Evolutionary conservation across 2,888 invertebrate species (phyloP).

Genomic region (Stratiomys singularior): DNA sequence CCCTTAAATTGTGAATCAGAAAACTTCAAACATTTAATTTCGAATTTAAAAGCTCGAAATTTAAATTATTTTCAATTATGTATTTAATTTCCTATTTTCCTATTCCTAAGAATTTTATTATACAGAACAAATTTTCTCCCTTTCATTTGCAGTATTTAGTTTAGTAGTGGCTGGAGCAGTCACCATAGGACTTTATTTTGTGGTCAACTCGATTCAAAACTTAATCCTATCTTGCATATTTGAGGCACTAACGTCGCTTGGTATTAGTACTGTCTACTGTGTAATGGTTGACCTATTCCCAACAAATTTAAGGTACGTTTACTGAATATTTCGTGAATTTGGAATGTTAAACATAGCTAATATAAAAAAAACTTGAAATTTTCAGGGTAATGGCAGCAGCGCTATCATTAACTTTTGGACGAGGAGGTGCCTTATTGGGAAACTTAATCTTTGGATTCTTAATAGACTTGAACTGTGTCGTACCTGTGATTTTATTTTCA

Average conservation of each 20-base stretch:
- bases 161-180: conserved; percentile 77
- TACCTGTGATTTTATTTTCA: conserved; percentile 79
- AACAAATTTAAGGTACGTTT: conserved; percentile 78
- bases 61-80: too few species aligned
- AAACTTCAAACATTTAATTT: too few species aligned
- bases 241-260: conserved; percentile 81
- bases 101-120: background rate
- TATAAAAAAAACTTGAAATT: too few species aligned
- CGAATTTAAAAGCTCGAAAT: too few species aligned
- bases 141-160: conserved; percentile 73
- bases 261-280: conserved; percentile 83
- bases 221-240: conserved; percentile 80
- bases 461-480: conserved; percentile 80
- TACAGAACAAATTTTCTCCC: background rate
- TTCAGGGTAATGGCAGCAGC: conserved; percentile 85
- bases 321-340: background rate
- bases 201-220: conserved; percentile 76
- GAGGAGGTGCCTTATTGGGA: conserved; percentile 80
- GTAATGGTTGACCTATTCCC: conserved; percentile 85
- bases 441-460: conserved; percentile 82
- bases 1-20: too few species aligned
- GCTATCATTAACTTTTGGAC: conserved; percentile 79
- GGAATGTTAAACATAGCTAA: too few species aligned
- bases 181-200: conserved; percentile 80
- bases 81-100: too few species aligned